These are phyloP conservation scores for Drosophila meridiana DNA, from an alignment of 2,888 invertebrate species.

Conservation along the genomic window DNA sequence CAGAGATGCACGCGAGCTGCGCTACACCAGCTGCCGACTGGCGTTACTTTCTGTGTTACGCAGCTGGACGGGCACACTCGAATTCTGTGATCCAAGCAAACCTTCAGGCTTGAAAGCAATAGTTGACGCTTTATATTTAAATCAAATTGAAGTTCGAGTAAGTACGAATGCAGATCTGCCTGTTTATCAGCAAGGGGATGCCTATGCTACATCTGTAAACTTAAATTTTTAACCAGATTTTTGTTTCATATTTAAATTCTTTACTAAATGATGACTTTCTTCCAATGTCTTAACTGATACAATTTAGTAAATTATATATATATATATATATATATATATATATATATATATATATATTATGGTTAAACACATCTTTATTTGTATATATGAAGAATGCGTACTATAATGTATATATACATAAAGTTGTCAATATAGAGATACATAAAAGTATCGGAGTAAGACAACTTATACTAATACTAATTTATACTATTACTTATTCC, in stretches of 20 bases:
- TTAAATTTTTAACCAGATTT: too few relatives aligned
- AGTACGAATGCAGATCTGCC: slow-evolving; percentile 81
- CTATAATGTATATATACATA: not conserved
- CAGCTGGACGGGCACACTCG: slow-evolving; percentile 96
- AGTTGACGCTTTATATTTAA: slow-evolving; percentile 92
- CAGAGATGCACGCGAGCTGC: slow-evolving; percentile 91
- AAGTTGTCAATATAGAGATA: not conserved
- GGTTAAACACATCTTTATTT: not conserved
- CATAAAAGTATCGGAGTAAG: not conserved
- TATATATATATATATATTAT: too few relatives aligned
- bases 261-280: not conserved
- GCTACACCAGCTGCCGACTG: slow-evolving; percentile 93
- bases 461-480: not conserved
- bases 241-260: not conserved
- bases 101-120: slow-evolving; percentile 91
- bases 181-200: not conserved
- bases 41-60: slow-evolving; percentile 93
- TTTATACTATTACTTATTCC: too few relatives aligned
- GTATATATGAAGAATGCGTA: not conserved
- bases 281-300: not conserved
- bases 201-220: too few relatives aligned
- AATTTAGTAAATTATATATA: not conserved
- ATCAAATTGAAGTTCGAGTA: slow-evolving; percentile 95
- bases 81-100: slow-evolving; percentile 93
- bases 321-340: too few relatives aligned